Evolutionary conservation across 2,797 vertebrate genomes (phyloP).

Genomic region (Phataginus tetradactyla): DNA sequence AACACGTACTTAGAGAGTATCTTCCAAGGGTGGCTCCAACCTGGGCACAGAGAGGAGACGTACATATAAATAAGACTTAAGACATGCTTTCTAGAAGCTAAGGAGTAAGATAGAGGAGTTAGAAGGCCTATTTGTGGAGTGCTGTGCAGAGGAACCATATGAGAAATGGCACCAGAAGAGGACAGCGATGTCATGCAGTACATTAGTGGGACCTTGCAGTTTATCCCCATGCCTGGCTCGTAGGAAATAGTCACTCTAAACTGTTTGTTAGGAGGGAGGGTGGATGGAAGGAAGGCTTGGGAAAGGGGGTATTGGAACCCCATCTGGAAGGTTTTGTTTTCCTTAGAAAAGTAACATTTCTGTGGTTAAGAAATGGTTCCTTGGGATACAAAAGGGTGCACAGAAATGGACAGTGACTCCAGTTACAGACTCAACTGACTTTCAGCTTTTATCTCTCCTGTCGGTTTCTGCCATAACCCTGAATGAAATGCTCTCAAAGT

Average conservation of each 20-base stretch:
- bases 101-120: background rate
- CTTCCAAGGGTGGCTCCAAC: background rate
- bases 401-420: background rate
- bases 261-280: background rate
- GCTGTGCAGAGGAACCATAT: background rate
- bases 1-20: background rate
- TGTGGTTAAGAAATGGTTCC: background rate
- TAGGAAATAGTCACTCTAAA: background rate
- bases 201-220: too few relatives aligned
- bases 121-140: background rate
- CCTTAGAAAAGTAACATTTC: background rate
- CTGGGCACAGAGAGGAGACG: background rate
- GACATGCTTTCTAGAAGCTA: background rate
- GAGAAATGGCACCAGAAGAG: background rate
- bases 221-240: background rate
- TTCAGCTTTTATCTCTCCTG: background rate
- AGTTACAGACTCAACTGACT: background rate
- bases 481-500: background rate
- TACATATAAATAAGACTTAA: background rate
- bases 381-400: background rate
- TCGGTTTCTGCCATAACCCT: too few relatives aligned
- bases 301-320: background rate
- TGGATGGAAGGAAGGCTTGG: background rate
- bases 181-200: rapidly evolving
- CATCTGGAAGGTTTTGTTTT: background rate